Percentiles rank a stretch among this genome's conserved stretches.
phyloP scores from a whole-genome alignment of 1,140 invertebrate species.

The Parapsyche elsis region DNA sequence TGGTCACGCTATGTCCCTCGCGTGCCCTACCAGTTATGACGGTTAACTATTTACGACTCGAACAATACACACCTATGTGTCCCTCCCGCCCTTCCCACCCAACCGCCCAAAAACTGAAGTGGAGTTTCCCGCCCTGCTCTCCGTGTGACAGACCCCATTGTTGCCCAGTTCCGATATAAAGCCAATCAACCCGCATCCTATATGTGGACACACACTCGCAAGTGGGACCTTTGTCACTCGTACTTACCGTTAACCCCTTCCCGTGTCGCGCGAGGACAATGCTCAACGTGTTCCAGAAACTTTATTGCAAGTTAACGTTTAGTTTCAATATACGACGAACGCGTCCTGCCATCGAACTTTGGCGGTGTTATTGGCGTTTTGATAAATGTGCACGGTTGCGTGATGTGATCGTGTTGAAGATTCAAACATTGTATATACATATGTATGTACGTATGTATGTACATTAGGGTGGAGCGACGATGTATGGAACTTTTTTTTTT shows the following conservation, averaged over 20 bases:
- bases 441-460: too few species aligned
- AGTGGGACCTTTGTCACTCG: slow-evolving; percentile 22
- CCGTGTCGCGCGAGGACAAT: not conserved
- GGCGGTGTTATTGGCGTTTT: not conserved
- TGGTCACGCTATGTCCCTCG: slow-evolving; percentile 36
- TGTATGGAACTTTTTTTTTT: too few species aligned
- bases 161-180: not conserved
- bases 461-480: too few species aligned
- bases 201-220: not conserved
- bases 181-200: slow-evolving; percentile 18
- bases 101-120: not conserved
- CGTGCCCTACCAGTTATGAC: slow-evolving; percentile 35
- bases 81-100: not conserved
- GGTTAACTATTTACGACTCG: slow-evolving; percentile 38
- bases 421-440: too few species aligned
- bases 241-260: not conserved
- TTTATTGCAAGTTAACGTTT: not conserved
- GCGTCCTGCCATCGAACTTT: not conserved
- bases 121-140: too few species aligned
- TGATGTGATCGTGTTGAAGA: too few species aligned
- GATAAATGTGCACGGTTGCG: not conserved
- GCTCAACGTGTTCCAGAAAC: not conserved
- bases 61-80: slow-evolving; percentile 11
- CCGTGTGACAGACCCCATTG: slow-evolving; percentile 10
- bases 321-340: not conserved